A percentile compares a stretch with the other conserved stretches of the same genome.
Conservation (phyloP, 2,113 vertebrate species). For the Shinisaurus crocodilurus region DNA sequence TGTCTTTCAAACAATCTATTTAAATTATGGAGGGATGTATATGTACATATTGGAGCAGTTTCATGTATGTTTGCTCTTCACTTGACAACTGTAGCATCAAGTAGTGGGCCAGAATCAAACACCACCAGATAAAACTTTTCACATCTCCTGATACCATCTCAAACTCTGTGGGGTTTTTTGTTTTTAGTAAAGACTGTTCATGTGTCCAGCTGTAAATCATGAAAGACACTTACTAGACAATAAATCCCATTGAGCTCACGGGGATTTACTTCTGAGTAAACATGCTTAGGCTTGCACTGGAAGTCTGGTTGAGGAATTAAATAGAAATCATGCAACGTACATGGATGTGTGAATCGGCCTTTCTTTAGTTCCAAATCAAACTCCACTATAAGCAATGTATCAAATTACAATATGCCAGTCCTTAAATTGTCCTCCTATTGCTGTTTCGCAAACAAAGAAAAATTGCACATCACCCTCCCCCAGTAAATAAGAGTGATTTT, state of each 20-base stretch:
- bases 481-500: background rate
- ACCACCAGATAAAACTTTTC: background rate
- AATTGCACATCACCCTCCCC: background rate
- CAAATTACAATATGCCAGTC: background rate
- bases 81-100: background rate
- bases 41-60: background rate
- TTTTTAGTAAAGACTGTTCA: background rate
- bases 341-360: background rate
- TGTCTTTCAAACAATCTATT: background rate
- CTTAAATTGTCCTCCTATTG: too few relatives aligned
- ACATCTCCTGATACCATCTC: background rate
- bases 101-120: background rate
- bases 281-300: background rate
- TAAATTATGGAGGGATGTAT: background rate
- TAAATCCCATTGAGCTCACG: background rate
- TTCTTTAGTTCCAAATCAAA: background rate
- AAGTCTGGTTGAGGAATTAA: background rate
- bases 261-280: background rate
- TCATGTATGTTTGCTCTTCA: background rate
- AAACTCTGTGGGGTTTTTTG: background rate
- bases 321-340: background rate
- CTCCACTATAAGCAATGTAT: background rate
- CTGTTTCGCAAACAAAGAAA: background rate
- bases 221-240: background rate
- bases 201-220: background rate